Conservation (phyloP, 2,888 invertebrate genomes). For the Eristalis arbustorum region DNA sequence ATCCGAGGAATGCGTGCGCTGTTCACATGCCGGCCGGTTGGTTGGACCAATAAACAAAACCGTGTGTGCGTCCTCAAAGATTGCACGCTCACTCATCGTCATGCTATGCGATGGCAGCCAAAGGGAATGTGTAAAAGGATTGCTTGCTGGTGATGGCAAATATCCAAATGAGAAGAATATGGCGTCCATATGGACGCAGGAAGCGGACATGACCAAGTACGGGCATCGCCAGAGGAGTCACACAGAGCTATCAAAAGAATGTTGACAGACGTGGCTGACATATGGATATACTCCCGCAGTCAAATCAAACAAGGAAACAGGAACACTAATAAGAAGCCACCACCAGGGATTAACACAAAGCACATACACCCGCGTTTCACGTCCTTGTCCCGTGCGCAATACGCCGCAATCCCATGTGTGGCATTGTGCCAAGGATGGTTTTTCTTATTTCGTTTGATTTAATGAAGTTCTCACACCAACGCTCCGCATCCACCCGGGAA, state of each 20-base stretch:
- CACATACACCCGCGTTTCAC: constrained; percentile 14
- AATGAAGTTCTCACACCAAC: constrained; percentile 42
- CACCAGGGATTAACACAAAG: neutral
- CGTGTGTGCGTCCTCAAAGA: constrained; percentile 52
- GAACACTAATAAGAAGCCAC: constrained; percentile 36
- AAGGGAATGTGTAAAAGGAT: constrained; percentile 51
- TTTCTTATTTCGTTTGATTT: constrained; percentile 38
- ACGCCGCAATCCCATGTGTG: constrained; percentile 28
- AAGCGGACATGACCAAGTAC: constrained; percentile 17
- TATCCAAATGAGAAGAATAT: constrained; percentile 55
- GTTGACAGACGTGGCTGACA: constrained; percentile 48
- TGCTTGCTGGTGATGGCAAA: constrained; percentile 42
- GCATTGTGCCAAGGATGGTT: constrained; percentile 46
- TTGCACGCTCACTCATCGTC: constrained; percentile 66
- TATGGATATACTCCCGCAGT: constrained; percentile 21
- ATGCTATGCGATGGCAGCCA: constrained; percentile 59
- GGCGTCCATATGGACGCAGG: constrained; percentile 54
- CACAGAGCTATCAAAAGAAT: constrained; percentile 54
- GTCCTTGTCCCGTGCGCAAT: constrained; percentile 26
- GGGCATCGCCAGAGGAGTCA: constrained; percentile 33
- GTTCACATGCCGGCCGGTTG: neutral
- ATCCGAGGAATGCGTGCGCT: constrained; percentile 57
- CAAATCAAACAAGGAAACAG: constrained; percentile 14
- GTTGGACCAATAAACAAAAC: constrained; percentile 53
- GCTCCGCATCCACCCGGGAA: neutral